phyloP scores from a whole-genome alignment of 1,140 invertebrate genomes.

The Philopotamus ludificatus region DNA sequence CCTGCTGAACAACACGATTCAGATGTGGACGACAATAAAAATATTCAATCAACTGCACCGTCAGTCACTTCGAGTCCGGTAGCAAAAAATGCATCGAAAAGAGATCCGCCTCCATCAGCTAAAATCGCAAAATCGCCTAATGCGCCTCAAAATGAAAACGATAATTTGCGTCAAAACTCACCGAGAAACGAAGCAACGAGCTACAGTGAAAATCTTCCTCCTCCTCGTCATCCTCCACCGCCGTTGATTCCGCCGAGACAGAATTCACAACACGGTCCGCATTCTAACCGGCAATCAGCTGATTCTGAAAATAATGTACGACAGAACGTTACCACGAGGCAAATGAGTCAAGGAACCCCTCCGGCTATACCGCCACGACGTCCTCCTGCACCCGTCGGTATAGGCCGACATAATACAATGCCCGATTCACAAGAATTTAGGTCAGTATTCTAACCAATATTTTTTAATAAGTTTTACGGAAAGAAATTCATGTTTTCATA shows the following conservation, averaged over 20 bases:
- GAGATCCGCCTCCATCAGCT: slow-evolving; percentile 10
- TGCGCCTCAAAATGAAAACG: slow-evolving; percentile 30
- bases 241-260: slow-evolving; percentile 37
- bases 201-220: not conserved
- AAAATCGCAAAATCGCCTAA: slow-evolving; percentile 25
- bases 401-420: slow-evolving; percentile 39
- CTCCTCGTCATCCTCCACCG: slow-evolving; percentile 37
- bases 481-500: too few relatives aligned
- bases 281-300: slow-evolving; percentile 26
- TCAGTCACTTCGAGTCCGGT: slow-evolving; percentile 41
- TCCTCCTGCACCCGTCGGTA: slow-evolving; percentile 38
- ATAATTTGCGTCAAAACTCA: slow-evolving; percentile 14
- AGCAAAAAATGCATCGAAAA: slow-evolving; percentile 36
- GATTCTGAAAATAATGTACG: slow-evolving; percentile 42
- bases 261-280: slow-evolving; percentile 30
- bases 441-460: too few relatives aligned
- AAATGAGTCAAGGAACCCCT: slow-evolving; percentile 47
- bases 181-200: not conserved
- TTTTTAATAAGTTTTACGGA: not conserved
- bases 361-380: slow-evolving; percentile 52
- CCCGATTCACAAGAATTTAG: slow-evolving; percentile 38
- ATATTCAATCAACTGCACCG: slow-evolving; percentile 12
- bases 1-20: slow-evolving; percentile 44
- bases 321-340: slow-evolving; percentile 45
- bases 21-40: slow-evolving; percentile 40